Evolutionary conservation across 2,888 invertebrate species (phyloP), one percentile per base, ranked within the genome.

Genomic region (Lithophane semibrunnea): DNA sequence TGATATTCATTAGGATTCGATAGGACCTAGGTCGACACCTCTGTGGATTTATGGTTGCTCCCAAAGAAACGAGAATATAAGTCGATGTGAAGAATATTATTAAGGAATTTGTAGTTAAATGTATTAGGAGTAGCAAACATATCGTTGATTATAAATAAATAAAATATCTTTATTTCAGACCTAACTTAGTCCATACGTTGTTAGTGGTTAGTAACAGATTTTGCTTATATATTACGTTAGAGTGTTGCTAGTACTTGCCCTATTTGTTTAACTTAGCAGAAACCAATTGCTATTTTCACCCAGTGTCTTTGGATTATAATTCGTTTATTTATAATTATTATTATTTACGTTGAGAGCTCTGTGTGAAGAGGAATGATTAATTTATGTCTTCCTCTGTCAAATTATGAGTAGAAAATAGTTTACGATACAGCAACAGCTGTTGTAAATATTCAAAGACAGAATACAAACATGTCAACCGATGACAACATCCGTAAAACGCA

Each of bases 321-420:
- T 58, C 0, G 49, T 24, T 37, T 37, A 47, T 56, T 44, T 60
- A 29, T 37, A 37, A 37, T 37, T 66, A 47, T 61, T 71, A 68
- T 75, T 68, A 64, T 71, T 82, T 67, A 83, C 56, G 24, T 24
- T 67, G 58, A 82, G 67, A 65, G 66, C 42, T 82, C 18, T 63
- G 70, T 56, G 66, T 70, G 70, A 70, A 73, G 54, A 73, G 54
- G 77, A 73, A 83, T 78, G 73, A 83, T 83, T 83, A 78, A 86
- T 83, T 65, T 78, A 83, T 47, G 71, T 69, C 73, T 86, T 83
- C 86, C 86, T 83, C 71, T 61, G 70, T 68, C 65, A 86, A 83
- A 60, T 60, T 66, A 60, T 47, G 60, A 77, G 65, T 37, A 54
- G 29, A 37, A 60, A 61, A 85, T 75, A 61, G 72, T 85, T 85